Evolutionary conservation across 2,113 vertebrate genomes (phyloP), one percentile per base, ranked within the genome.

Genomic region (Nerophis ophidion): DNA sequence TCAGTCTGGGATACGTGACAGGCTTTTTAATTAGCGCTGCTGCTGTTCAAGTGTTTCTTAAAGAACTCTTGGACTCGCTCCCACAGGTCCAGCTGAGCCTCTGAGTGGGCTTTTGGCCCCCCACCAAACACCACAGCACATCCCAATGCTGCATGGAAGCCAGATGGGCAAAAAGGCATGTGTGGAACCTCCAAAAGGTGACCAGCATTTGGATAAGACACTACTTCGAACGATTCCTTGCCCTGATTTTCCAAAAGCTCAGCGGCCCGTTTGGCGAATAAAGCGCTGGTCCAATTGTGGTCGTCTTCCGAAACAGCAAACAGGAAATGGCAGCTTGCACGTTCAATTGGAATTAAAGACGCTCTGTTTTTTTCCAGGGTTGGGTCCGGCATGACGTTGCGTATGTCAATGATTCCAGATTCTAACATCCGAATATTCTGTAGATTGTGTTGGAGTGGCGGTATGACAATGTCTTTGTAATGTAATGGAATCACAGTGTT

Each of bases 151-250:
- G 40, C 40, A 7, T 96, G 92, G 65, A 91, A 38, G 8, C 86
- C 89, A 52, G 91, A 91, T 0, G 87, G 68, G 62, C 92, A 93
- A 74, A 85, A 72, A 0, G 93, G 93, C 81, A 91, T 92, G 83
- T 92, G 89, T 19, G 94, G 93, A 7, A 91, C 86, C 14, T 98
- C 93, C 5, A 97, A 83, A 66, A 93, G 93, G 81, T 97, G 95
- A 1, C 96, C 95, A 7, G 93, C 86, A 65, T 88, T 90, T 1
- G 92, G 90, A 57, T 98, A 97, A 35, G 60, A 81, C 10, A 93
- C 15, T 68, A 95, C 60, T 72, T 91, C 60, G 48, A 89, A 92
- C 10, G 86, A 89, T n/a, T 86, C 71, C 75, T 91, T 97, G 45
- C 92, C 89, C 0, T 90, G 85, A 46, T 76, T 81, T 74, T 83